Percentiles rank a stretch among this genome's conserved stretches.
phyloP scores from a whole-genome alignment of 2,888 invertebrate species.

The Papilio elwesi region DNA sequence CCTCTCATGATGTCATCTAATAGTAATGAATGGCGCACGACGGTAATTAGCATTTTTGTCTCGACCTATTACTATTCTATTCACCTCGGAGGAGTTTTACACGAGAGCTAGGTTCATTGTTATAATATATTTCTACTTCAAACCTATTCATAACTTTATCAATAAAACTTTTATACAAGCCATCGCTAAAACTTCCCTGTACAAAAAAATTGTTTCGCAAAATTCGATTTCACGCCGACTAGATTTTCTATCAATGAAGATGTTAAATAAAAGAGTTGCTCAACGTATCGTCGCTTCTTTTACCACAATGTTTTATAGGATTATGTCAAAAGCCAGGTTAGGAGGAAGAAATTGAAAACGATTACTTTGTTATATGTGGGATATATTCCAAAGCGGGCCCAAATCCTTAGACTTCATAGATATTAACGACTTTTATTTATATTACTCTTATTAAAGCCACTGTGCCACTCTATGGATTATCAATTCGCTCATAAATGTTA shows the following conservation, averaged over 20 bases:
- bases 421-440: too few relatives aligned
- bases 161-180: neutral
- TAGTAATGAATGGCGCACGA: too few relatives aligned
- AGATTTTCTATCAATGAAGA: slow-evolving; percentile 39
- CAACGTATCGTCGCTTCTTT: slow-evolving; percentile 38
- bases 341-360: slow-evolving; percentile 32
- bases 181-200: neutral
- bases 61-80: too few relatives aligned
- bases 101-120: too few relatives aligned
- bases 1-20: too few relatives aligned
- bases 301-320: slow-evolving; percentile 33
- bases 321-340: slow-evolving; percentile 30
- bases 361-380: slow-evolving; percentile 17
- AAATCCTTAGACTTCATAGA: neutral
- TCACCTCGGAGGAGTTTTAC: too few relatives aligned
- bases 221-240: slow-evolving; percentile 39
- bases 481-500: too few relatives aligned
- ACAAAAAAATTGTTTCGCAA: slow-evolving; percentile 19
- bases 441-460: too few relatives aligned
- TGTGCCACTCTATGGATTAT: too few relatives aligned
- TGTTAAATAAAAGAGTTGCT: slow-evolving; percentile 39
- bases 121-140: too few relatives aligned
- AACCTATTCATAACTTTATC: neutral
- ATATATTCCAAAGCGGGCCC: neutral
- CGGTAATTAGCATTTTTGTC: too few relatives aligned